Base-by-base conservation (phyloP, 2,113 vertebrate genomes). In the Myxocyprinus asiaticus region DNA sequence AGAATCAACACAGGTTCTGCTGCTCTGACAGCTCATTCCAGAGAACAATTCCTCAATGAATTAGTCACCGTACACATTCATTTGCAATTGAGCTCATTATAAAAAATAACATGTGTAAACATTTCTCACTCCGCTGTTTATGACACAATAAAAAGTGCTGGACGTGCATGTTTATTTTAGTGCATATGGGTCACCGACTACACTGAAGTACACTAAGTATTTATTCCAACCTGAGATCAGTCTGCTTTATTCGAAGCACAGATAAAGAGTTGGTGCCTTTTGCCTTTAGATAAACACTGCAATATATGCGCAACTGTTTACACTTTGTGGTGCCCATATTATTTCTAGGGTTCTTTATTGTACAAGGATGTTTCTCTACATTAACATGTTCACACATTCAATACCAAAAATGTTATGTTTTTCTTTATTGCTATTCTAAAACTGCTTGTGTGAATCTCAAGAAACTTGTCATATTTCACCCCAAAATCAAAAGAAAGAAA, bases 11-110 rank as follows among this genome's bases (percentile, higher is more conserved):
- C 67, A 7, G 9, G 15, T 12, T 59, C 61, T 51, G 47, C 7
- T 33, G n/a, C 45, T 47, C 22, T 17, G 63, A 56, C 15, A 7
- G 53, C 45, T 77, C 48, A 22, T 22, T 77, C 33, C 55, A 77
- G 50, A 55, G 56, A 17, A 7, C 1, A 12, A 22, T 17, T 43
- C 67, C 75, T 48, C 50, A 55, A 47, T 67, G 69, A 66, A 67
- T 73, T 71, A 59, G 61, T 73, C 62, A 58, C 17, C 33, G 43
- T 14, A 5, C 17, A 44, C 14, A 11, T 51, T 63, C n/a, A n/a
- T 63, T n/a, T n/a, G n/a, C n/a, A n/a, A n/a, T n/a, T 9, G 8
- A 33, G 42, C 6, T 12, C 53, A 10, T 59, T 67, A 9, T 42
- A 7, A 62, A 59, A 15, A 12, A n/a, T n/a, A 72, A 64, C 51